phyloP scores from a whole-genome alignment of 2,113 vertebrate species.

The Atlantisia rogersi region DNA sequence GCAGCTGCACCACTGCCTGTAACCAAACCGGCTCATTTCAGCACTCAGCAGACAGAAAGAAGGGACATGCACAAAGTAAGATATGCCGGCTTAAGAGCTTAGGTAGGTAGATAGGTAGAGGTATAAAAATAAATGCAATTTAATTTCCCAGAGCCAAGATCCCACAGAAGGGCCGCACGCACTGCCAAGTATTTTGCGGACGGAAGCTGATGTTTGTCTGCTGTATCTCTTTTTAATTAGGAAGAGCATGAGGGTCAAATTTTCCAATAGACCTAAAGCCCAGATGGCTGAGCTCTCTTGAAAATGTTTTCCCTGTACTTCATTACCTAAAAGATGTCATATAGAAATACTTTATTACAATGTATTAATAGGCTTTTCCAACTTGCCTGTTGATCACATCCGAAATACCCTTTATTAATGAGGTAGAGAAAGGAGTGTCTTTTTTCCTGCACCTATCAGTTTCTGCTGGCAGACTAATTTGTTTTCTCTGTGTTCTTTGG shows the following conservation, averaged over 20 bases:
- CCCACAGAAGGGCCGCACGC: neutral
- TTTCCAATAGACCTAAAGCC: neutral
- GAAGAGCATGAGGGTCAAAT: neutral
- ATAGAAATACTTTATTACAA: neutral
- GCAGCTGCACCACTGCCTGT: neutral
- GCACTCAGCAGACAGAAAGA: neutral
- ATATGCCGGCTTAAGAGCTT: neutral
- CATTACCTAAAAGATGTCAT: neutral
- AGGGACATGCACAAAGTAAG: neutral
- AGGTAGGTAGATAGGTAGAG: neutral
- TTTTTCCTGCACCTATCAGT: neutral
- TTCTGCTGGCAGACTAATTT: constrained; percentile 35
- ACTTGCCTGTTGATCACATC: neutral
- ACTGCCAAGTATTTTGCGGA: neutral
- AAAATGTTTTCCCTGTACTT: neutral
- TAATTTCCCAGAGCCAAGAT: neutral
- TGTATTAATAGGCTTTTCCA: neutral
- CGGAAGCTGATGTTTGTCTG: neutral
- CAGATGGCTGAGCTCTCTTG: neutral
- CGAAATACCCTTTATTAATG: neutral
- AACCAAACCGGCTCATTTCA: neutral
- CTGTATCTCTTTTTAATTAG: neutral
- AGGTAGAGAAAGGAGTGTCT: neutral
- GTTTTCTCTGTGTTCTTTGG: constrained; percentile 51
- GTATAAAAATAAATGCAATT: neutral